phyloP scores from a whole-genome alignment of 2,888 invertebrate species.

The Rhyacophila evoluta region DNA sequence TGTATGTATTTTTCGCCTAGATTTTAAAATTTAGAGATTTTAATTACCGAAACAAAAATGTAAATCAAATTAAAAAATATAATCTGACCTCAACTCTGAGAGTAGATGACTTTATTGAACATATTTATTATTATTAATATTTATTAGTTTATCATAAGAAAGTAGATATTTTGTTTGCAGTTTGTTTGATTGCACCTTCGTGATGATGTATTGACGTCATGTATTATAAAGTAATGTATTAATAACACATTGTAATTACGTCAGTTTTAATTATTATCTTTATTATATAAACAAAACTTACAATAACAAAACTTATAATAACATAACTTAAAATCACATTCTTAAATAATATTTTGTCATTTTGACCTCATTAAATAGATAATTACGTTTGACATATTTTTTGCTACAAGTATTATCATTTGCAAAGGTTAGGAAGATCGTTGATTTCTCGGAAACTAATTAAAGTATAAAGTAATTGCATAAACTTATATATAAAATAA shows the following conservation, averaged over 20 bases:
- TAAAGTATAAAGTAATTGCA: no score
- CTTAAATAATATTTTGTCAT: slow-evolving; percentile 1
- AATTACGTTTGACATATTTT: not conserved
- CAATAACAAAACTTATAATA: not conserved
- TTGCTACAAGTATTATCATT: not conserved
- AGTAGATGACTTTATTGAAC: not conserved
- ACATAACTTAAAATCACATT: slow-evolving; percentile 1
- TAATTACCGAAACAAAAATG: no score
- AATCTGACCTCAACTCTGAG: not conserved
- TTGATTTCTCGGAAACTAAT: not conserved
- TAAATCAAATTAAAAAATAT: no score
- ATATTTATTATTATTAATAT: not conserved
- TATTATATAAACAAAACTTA: slow-evolving; percentile 9
- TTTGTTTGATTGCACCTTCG: not conserved
- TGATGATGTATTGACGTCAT: slow-evolving; percentile 4
- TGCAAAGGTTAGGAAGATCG: not conserved
- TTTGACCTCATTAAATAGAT: not conserved
- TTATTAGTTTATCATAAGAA: not conserved
- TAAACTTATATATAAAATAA: not conserved
- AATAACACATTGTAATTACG: not conserved
- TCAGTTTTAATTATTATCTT: not conserved
- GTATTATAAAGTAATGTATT: not conserved
- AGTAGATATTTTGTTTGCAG: not conserved
- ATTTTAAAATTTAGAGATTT: no score
- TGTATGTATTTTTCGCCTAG: no score